These are phyloP conservation scores for Callosobruchus maculatus DNA, from an alignment of 2,888 invertebrate species.

Conservation along the genomic window DNA sequence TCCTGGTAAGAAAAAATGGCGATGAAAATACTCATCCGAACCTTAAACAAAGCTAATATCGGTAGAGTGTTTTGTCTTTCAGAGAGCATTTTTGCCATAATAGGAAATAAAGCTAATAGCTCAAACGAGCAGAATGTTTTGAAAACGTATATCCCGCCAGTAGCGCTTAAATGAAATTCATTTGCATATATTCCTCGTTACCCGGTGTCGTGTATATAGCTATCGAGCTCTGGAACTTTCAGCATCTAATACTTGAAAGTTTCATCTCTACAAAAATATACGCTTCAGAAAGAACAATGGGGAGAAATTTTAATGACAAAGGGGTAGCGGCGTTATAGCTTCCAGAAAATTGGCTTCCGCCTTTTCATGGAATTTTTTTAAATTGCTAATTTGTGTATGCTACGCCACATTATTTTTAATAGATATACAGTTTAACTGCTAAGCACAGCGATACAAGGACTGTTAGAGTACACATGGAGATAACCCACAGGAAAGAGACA, in stretches of 20 bases:
- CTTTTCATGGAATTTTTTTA: not conserved
- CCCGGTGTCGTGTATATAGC: slow-evolving; percentile 41
- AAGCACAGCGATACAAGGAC: not conserved
- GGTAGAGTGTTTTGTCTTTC: not conserved
- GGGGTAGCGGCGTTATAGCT: not conserved
- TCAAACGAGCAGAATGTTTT: slow-evolving; percentile 22
- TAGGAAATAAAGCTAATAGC: not conserved
- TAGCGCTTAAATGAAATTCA: slow-evolving; percentile 43
- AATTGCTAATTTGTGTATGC: not conserved
- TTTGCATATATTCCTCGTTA: slow-evolving; percentile 48
- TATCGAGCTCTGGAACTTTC: slow-evolving; percentile 33
- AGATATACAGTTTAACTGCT: not conserved
- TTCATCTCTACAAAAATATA: not conserved
- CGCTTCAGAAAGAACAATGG: not conserved
- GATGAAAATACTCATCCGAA: too few relatives aligned
- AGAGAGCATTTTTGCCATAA: not conserved
- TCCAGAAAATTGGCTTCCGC: not conserved
- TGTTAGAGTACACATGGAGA: not conserved
- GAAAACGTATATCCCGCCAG: slow-evolving; percentile 42
- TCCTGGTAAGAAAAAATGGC: too few relatives aligned
- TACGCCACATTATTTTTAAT: not conserved
- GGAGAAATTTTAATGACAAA: not conserved
- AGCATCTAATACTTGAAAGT: slow-evolving; percentile 11
- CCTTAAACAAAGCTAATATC: too few relatives aligned
- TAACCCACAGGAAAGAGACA: not conserved